Conservation (phyloP, 2,113 vertebrate genomes). For the Mirounga angustirostris region DNA sequence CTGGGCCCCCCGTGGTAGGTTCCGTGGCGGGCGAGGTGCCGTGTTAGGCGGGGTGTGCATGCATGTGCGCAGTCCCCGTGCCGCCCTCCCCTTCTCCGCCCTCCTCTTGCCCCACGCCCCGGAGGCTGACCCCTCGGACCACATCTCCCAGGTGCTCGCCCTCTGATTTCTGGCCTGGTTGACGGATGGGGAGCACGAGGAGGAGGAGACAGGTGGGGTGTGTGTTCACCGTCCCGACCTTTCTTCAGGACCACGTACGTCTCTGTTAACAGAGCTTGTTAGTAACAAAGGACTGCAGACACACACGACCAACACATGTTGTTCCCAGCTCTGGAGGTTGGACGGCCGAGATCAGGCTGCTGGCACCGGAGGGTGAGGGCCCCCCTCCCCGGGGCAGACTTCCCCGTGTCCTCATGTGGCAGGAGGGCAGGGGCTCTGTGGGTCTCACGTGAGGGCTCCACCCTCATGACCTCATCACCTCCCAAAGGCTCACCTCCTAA, state of each 20-base stretch:
- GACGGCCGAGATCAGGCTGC: neutral
- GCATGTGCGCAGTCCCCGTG: neutral
- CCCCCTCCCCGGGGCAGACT: neutral
- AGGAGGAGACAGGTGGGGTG: neutral
- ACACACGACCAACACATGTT: fast-evolving
- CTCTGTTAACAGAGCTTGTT: neutral
- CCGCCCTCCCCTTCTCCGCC: neutral
- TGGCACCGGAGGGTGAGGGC: neutral
- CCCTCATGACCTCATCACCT: neutral
- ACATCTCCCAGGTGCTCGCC: fast-evolving
- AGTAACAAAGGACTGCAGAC: neutral
- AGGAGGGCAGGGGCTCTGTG: neutral
- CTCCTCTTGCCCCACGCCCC: neutral
- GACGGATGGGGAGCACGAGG: neutral
- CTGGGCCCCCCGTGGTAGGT: fast-evolving
- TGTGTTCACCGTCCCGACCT: neutral
- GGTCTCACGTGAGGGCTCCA: neutral
- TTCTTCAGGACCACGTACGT: neutral
- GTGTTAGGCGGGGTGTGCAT: neutral
- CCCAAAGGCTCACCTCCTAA: neutral
- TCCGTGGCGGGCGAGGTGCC: neutral
- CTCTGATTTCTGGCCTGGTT: neutral
- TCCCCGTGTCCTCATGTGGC: neutral
- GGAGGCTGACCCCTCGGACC: neutral
- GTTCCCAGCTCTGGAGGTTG: neutral